A percentile compares a stretch with the other conserved stretches of the same genome.
phyloP scores from a whole-genome alignment of 2,113 vertebrate genomes.

The Neolamprologus kungweensis region DNA sequence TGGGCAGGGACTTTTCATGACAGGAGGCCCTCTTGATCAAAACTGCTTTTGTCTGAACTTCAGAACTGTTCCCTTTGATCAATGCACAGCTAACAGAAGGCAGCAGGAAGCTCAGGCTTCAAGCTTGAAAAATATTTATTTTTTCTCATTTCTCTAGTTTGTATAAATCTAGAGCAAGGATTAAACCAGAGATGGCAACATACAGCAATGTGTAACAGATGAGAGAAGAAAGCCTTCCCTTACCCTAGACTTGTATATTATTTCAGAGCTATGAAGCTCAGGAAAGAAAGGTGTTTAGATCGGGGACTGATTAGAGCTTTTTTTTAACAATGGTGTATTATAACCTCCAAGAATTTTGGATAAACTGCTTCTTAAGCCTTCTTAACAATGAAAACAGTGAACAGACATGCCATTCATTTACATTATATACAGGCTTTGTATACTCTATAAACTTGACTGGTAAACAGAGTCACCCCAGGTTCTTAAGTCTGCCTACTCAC shows the following conservation, averaged over 20 bases:
- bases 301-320: not conserved
- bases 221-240: not conserved
- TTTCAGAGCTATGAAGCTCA: not conserved
- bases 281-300: not conserved
- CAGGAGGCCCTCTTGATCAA: constrained; percentile 33
- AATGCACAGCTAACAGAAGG: constrained; percentile 4
- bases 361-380: not conserved
- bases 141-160: not conserved
- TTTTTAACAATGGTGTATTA: not conserved
- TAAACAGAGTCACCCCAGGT: not conserved
- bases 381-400: not conserved
- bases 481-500: not conserved
- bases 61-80: constrained; percentile 31
- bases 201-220: not conserved
- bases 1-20: constrained; percentile 23
- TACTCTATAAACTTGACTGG: not conserved
- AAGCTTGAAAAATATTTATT: not conserved
- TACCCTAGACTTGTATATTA: not conserved
- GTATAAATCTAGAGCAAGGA: constrained; percentile 13
- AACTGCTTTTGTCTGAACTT: constrained; percentile 45
- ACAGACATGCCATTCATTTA: not conserved
- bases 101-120: constrained; percentile 1
- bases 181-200: not conserved
- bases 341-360: not conserved
- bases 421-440: not conserved